Evolutionary conservation across 2,113 vertebrate species (phyloP), one percentile per base, ranked within the genome.

Genomic region (Chunga burmeisteri): DNA sequence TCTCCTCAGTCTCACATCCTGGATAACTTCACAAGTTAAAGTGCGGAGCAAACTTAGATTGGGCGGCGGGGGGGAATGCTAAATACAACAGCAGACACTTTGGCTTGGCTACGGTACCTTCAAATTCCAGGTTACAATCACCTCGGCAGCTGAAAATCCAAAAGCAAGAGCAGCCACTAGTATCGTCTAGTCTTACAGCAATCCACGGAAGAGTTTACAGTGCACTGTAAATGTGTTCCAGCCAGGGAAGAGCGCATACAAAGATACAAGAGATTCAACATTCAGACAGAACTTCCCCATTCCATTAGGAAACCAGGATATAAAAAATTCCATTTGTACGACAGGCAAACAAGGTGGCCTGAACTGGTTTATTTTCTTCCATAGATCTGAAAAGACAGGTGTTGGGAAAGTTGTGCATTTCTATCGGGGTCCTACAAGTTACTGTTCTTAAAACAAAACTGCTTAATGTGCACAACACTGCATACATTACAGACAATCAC

Each of bases 1-100:
- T 52, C 49, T 91, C 65, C 63, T 49, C 47, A 6, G 32, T 6
- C 59, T 34, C 74, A 83, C 63, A 65, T 32, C 80, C 77, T 49
- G 61, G 23, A 10, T 9, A 66, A 78, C 34, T 17, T 29, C 65
- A 14, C 22, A 29, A 14, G 47, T 53, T 8, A 1, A 13, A 70
- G 34, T 0, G 7, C 49, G 21, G 56, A 53, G 56, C 56, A n/a
- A 74, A n/a, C 30, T 23, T 1, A 19, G 34, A 27, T 0, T 9
- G 21, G 27, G 30, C 29, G 40, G 40, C 34, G 6, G 8, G 34
- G 44, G 56, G 8, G 56, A 89, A 36, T 9, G 47, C 29, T 40
- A 29, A 66, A 30, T 11, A 22, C 52, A 65, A 52, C 61, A 47
- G 6, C 72, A 52, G 53, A 8, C 34, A 42, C 77, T 19, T 13